A percentile compares a stretch with the other conserved stretches of the same genome.
These are phyloP conservation scores for Penaeus chinensis DNA, from an alignment of 1,140 invertebrate genomes.

Conservation along the genomic window DNA sequence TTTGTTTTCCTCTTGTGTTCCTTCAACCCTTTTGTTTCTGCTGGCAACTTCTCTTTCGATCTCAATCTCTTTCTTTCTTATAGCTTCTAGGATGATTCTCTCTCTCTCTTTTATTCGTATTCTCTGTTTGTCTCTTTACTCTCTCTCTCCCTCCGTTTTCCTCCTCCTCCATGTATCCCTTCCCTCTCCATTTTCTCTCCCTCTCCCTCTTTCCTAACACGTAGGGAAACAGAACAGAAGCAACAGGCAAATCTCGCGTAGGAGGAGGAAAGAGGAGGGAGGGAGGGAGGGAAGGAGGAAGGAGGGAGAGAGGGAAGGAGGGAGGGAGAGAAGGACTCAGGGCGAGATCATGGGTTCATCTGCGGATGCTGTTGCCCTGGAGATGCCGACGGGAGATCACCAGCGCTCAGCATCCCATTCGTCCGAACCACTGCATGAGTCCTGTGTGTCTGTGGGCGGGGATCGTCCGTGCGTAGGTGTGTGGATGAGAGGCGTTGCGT, in stretches of 20 bases:
- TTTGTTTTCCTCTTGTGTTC: too few relatives aligned
- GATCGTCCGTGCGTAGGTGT: too few relatives aligned
- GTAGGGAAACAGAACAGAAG: too few relatives aligned
- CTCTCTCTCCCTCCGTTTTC: neutral
- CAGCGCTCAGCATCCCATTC: too few relatives aligned
- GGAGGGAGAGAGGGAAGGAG: constrained; percentile 27
- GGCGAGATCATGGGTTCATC: constrained; percentile 1
- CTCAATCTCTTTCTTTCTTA: neutral
- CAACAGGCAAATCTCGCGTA: neutral
- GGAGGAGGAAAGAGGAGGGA: too few relatives aligned
- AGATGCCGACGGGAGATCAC: neutral
- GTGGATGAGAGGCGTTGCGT: too few relatives aligned
- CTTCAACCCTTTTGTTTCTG: too few relatives aligned
- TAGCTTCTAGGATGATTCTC: neutral
- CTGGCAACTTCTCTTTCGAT: neutral
- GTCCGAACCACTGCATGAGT: too few relatives aligned
- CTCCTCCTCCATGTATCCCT: too few relatives aligned
- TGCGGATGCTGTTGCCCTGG: constrained; percentile 8
- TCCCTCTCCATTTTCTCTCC: too few relatives aligned
- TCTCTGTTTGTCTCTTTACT: neutral
- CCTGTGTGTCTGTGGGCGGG: too few relatives aligned
- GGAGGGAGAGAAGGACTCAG: constrained; percentile 16
- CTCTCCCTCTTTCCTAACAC: too few relatives aligned
- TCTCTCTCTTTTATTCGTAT: neutral
- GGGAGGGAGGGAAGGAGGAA: constrained; percentile 18